Evolutionary conservation across 2,797 vertebrate genomes (phyloP).

Genomic region (Simalia tracyae): DNA sequence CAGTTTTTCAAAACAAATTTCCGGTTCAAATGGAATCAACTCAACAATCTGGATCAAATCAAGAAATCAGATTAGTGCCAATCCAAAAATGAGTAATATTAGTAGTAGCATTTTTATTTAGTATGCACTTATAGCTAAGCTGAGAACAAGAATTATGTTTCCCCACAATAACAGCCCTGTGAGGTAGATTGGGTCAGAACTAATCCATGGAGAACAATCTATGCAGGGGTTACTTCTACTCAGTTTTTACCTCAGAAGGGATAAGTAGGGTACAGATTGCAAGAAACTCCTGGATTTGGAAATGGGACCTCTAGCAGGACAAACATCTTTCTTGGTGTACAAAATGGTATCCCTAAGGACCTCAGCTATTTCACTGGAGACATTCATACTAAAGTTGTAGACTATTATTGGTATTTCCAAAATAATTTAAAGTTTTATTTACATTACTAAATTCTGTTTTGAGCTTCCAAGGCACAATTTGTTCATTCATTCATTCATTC

Average conservation of each 20-base stretch:
- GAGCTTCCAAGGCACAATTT: background rate
- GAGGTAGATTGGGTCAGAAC: background rate
- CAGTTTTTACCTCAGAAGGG: background rate
- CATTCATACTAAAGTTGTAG: background rate
- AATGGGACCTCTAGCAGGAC: background rate
- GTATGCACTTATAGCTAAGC: background rate
- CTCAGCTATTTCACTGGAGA: background rate
- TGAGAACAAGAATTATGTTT: background rate
- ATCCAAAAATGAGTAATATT: background rate
- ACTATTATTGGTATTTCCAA: background rate
- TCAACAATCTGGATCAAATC: background rate
- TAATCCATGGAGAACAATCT: background rate
- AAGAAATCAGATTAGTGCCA: background rate
- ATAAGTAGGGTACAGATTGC: background rate
- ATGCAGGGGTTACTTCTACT: background rate
- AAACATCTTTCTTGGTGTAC: background rate
- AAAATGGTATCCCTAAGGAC: background rate
- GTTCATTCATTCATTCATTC: background rate
- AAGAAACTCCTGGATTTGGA: background rate
- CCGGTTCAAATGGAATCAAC: background rate
- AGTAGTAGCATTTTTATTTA: background rate
- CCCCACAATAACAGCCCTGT: background rate
- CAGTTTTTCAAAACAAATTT: background rate
- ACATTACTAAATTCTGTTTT: no score
- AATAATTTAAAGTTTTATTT: background rate